phyloP scores from a whole-genome alignment of 2,113 vertebrate species.

The Erythrolamprus reginae region DNA sequence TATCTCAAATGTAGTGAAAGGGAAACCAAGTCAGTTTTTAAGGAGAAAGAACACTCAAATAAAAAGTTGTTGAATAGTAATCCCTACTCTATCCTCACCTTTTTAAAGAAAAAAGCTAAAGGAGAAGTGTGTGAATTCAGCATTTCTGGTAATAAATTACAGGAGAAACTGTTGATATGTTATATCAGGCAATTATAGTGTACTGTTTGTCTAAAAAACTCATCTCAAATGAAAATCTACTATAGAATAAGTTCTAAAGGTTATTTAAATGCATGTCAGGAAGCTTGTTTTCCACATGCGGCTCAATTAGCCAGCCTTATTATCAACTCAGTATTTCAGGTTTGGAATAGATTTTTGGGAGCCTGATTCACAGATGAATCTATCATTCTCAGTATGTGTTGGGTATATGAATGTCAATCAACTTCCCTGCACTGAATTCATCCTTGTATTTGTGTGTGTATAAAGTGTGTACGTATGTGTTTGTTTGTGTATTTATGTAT shows the following conservation, averaged over 20 bases:
- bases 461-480: neutral
- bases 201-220: neutral
- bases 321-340: neutral
- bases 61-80: neutral
- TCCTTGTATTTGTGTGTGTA: neutral
- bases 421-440: neutral
- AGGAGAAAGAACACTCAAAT: neutral
- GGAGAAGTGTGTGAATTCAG: neutral
- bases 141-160: neutral
- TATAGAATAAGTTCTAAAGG: neutral
- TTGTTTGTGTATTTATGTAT: neutral
- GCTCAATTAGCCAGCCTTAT: neutral
- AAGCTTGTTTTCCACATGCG: neutral
- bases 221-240: neutral
- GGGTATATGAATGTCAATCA: neutral
- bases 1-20: constrained; percentile 14
- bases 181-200: neutral
- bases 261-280: neutral
- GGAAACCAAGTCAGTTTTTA: constrained; percentile 11
- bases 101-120: neutral
- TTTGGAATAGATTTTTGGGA: neutral
- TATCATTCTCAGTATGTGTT: neutral
- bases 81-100: neutral
- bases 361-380: neutral
- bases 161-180: neutral